Base-by-base conservation (phyloP, 1,140 invertebrate species). In the Dolichoris vasculosae region DNA sequence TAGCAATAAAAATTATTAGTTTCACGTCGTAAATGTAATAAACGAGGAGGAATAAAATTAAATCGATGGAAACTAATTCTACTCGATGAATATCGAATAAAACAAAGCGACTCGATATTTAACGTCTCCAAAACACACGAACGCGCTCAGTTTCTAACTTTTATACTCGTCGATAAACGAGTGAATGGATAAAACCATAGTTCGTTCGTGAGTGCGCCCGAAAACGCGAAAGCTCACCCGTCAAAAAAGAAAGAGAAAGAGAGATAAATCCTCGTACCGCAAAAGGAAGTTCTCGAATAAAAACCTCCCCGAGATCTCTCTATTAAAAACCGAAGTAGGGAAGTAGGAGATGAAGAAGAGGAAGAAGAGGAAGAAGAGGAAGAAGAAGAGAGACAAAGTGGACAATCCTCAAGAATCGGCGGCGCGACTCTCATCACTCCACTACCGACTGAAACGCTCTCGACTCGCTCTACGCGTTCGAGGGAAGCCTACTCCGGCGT, bases 401-500 rank as follows among this genome's bases (percentile, higher is more conserved):
- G 23, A 4, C 2, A 59, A 26, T 26, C 55, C 2, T 13, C 4
- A 26, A 71, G 51, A 79, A 82, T 23, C 32, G 69, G 51, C 13
- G 32, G 48, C n/a, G 79, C 26, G 48, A 35, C 76, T 76, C 30
- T 6, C 40, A 30, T 71, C 46, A n/a, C 40, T 35, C 75, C 82
- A 55, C 51, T 59, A 26, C 55, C 59, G 75, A 87, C 87, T 85
- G 88, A 40, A 38, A 26, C 9, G 48, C 75, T 13, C 48, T 32
- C 73, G 40, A 51, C 38, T 17, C 46, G 69, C 32, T 55, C 69
- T 59, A 59, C 73, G 30, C 55, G 11, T 30, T 38, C 87, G 87
- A 88, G 85, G 30, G 43, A n/a, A 38, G n/a, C 30, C 73, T 86
- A 88, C 86, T 32, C 23, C n/a, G 32, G 87, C 86, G 87, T 87